Base-by-base conservation (phyloP, 2,113 vertebrate genomes). In the Syngnathoides biaculeatus region DNA sequence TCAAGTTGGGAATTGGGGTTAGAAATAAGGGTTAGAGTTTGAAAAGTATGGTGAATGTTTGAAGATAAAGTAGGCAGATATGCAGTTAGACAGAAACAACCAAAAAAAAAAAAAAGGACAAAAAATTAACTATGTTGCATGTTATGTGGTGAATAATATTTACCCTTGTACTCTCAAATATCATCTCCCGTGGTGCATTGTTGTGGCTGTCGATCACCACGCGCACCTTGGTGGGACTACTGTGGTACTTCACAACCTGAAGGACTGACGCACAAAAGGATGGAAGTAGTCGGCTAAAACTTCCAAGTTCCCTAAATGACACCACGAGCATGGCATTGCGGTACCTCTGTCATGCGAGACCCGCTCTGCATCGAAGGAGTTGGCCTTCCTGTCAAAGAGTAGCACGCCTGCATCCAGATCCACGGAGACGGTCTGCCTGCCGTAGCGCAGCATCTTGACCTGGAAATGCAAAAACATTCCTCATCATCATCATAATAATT, bases 161-260 rank as follows among this genome's bases (percentile, higher is more conserved):
- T 71, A 95, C 94, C 90, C 92, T 81, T 0, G 84, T 81, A 0
- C 82, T 94, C 79, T 94, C 88, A 84, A 95, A 95, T 40, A 87
- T n/a, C 13, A 95, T 91, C 24, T 95, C 94, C 61, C 83, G 89
- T 12, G 90, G 92, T 10, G 92, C 80, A 73, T 65, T 92, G 77
- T 77, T 92, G 79, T 92, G 90, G n/a, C 88, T 89, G 87, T 92
- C 90, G 0, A 93, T 82, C 62, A 93, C 82, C 84, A 95, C 80
- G 78, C 88, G 91, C 42, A 92, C 86, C 72, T 93, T 95, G 75
- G 86, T 87, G 50, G 91, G 91, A 69, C 88, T 67, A 9, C 89
- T 94, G 82, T 93, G 93, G 83, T 92, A 93, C 76, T 93, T 94
- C 67, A 94, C 89, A 77, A 95, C 84, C 93, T 95, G 93, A 80